phyloP scores from a whole-genome alignment of 2,797 vertebrate genomes.

The Scomberomorus guttatus region DNA sequence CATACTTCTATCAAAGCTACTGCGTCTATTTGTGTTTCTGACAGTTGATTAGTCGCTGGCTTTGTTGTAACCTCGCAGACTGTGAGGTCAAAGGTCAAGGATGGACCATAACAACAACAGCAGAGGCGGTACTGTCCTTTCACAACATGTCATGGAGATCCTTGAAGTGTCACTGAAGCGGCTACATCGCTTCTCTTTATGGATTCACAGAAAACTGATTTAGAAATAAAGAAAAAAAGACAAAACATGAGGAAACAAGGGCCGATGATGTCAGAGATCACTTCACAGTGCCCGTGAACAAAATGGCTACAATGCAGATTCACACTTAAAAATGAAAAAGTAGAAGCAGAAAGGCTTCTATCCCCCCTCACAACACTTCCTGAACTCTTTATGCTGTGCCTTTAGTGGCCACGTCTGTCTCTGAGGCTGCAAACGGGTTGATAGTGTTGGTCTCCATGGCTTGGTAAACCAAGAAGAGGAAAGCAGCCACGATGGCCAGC shows the following conservation, averaged over 20 bases:
- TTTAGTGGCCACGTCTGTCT: neutral
- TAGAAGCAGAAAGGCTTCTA: constrained; percentile 5
- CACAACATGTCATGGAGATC: constrained; percentile 10
- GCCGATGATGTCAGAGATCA: constrained; percentile 20
- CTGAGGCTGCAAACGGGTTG: constrained; percentile 83
- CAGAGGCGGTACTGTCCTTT: constrained; percentile 32
- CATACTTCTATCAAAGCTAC: constrained; percentile 20
- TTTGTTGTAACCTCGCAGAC: constrained; percentile 22
- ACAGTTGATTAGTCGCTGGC: constrained; percentile 23
- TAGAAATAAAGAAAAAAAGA: neutral
- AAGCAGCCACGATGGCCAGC: constrained; percentile 84
- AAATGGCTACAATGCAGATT: constrained; percentile 54
- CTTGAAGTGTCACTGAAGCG: constrained; percentile 28
- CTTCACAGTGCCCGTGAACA: constrained; percentile 46
- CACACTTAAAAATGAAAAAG: constrained; percentile 27
- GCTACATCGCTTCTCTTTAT: neutral
- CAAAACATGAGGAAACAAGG: neutral
- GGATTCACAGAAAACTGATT: constrained; percentile 19
- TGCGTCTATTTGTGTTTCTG: constrained; percentile 2
- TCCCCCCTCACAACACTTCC: neutral
- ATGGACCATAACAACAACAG: neutral
- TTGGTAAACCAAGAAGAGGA: constrained; percentile 94
- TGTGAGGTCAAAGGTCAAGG: constrained; percentile 16
- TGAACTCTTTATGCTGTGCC: constrained; percentile 33
- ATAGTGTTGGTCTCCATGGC: constrained; percentile 94